Conservation (phyloP, 2,888 invertebrate species). For the Caenorhabditis becei region DNA sequence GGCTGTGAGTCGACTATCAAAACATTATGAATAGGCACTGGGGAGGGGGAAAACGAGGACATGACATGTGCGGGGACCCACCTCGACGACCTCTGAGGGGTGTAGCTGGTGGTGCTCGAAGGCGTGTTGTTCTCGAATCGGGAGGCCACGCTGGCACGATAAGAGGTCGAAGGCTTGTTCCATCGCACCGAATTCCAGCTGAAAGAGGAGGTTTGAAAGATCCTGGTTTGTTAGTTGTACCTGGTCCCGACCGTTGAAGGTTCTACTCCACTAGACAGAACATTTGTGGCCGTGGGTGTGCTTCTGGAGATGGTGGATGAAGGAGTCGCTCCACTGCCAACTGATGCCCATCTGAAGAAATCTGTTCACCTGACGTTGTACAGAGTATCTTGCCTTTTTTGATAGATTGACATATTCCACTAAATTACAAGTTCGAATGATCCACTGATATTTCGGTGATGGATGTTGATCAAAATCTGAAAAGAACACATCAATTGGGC, state of each 20-base stretch:
- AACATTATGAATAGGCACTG: conserved; percentile 48
- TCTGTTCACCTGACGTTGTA: too few species aligned
- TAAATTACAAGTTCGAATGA: conserved; percentile 26
- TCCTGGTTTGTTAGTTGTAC: too few species aligned
- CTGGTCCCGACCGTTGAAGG: conserved; percentile 69
- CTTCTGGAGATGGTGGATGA: conserved; percentile 43
- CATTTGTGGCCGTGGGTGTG: conserved; percentile 59
- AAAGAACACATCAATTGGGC: conserved; percentile 12
- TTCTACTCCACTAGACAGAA: conserved; percentile 64
- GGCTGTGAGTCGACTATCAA: conserved; percentile 43
- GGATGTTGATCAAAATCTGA: conserved; percentile 42
- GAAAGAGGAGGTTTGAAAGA: background rate
- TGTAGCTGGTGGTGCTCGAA: conserved; percentile 27
- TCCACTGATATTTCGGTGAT: background rate
- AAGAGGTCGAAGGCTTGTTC: conserved; percentile 73
- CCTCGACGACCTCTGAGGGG: conserved; percentile 53
- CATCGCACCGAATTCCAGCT: conserved; percentile 78
- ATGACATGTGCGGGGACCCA: too few species aligned
- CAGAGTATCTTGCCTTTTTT: conserved; percentile 29
- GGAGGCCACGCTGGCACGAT: conserved; percentile 66
- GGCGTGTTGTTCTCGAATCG: conserved; percentile 63
- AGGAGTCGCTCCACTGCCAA: conserved; percentile 41
- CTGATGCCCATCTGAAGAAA: conserved; percentile 63
- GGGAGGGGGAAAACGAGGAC: background rate
- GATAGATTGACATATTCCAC: conserved; percentile 60